phyloP scores from a whole-genome alignment of 2,888 invertebrate genomes.

The Idaea biselata region DNA sequence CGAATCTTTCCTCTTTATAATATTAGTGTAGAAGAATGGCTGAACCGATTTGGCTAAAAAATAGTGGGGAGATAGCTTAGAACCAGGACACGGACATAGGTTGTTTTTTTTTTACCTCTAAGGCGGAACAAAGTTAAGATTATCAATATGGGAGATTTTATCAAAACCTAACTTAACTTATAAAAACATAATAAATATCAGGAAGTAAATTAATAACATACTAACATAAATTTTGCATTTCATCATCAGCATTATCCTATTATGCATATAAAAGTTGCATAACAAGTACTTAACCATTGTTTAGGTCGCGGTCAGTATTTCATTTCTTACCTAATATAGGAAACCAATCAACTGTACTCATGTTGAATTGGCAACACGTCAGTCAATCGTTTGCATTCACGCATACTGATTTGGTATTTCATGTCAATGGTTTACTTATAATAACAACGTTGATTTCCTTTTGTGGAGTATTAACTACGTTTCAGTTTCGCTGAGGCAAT shows the following conservation, averaged over 20 bases:
- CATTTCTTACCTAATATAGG: background rate
- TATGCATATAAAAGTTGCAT: slow-evolving; percentile 36
- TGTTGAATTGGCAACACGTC: background rate
- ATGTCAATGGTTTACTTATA: background rate
- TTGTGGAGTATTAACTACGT: background rate
- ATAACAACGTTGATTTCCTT: background rate
- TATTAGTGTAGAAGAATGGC: too few species aligned
- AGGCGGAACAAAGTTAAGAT: too few species aligned
- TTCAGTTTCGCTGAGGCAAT: background rate
- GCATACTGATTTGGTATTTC: background rate
- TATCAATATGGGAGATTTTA: too few species aligned
- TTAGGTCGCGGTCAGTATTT: background rate
- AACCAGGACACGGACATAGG: too few species aligned
- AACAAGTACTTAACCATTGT: background rate
- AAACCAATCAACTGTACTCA: background rate
- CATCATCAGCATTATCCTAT: background rate
- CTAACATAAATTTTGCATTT: background rate
- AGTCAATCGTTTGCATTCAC: background rate
- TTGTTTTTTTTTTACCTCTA: too few species aligned
- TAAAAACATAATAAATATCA: too few species aligned
- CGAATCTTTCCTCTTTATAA: too few species aligned
- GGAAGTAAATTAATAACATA: too few species aligned
- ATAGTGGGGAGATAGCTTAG: too few species aligned
- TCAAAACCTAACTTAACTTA: too few species aligned
- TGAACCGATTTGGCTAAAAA: too few species aligned